These are phyloP conservation scores for Luperina nickerlii DNA, from an alignment of 2,888 invertebrate genomes.

Conservation along the genomic window DNA sequence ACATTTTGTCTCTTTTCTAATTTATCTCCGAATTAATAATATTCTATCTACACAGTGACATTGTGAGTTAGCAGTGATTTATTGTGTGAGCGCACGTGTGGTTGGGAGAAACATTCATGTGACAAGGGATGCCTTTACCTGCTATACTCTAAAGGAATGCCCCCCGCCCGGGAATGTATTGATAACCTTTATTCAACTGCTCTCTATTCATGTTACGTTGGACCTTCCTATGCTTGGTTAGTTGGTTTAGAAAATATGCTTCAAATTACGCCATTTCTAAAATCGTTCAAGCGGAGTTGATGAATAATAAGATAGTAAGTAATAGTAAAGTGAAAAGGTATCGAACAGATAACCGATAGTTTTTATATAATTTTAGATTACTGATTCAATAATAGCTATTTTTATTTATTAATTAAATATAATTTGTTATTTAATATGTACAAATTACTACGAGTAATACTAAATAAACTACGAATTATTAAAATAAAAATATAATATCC, in stretches of 20 bases:
- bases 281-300: slow-evolving; percentile 50
- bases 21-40: slow-evolving; percentile 50
- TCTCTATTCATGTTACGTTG: slow-evolving; percentile 78
- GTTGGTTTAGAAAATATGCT: slow-evolving; percentile 68
- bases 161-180: slow-evolving; percentile 75
- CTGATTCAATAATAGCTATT: neutral
- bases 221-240: slow-evolving; percentile 78
- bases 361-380: slow-evolving; percentile 3
- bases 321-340: slow-evolving; percentile 40
- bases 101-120: slow-evolving; percentile 77
- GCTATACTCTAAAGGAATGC: slow-evolving; percentile 78
- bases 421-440: too few relatives aligned
- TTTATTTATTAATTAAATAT: neutral
- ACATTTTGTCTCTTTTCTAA: slow-evolving; percentile 24
- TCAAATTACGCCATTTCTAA: slow-evolving; percentile 58
- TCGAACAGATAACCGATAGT: slow-evolving; percentile 3
- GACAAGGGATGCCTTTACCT: slow-evolving; percentile 86
- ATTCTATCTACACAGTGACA: slow-evolving; percentile 67
- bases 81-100: slow-evolving; percentile 83
- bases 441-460: too few relatives aligned
- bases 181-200: slow-evolving; percentile 83
- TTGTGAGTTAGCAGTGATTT: slow-evolving; percentile 80
- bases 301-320: slow-evolving; percentile 33
- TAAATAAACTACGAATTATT: too few relatives aligned
- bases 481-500: too few relatives aligned